Base-by-base conservation (phyloP, 2,797 vertebrate species). In the Aeoliscus strigatus region DNA sequence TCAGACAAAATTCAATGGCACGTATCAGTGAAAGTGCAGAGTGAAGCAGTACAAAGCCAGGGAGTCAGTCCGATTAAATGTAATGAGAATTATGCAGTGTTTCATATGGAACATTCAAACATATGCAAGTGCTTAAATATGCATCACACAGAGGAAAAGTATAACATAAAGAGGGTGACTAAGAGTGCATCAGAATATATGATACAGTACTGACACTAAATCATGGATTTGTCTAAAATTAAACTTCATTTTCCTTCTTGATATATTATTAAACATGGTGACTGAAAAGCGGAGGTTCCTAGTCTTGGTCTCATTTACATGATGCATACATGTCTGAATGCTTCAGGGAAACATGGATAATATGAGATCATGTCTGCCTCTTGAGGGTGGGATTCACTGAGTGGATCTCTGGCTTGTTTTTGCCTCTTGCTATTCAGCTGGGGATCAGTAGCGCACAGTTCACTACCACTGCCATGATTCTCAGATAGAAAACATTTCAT, bases 251-350 rank as follows among this genome's bases (percentile, higher is more conserved):
- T 55, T 34, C 56, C 46, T 66, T 28, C 65, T 45, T 66, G 60
- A 83, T 89, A 52, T 75, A 88, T 88, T 84, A 88, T 86, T 89
- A 66, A 88, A 60, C 44, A 39, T 21, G n/a, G 51, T 36, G 69
- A 66, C 59, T 73, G 72, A 71, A 80, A 81, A 69, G 41, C 45
- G 21, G 68, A 54, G 51, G 55, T 78, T 66, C 49, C 23, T 12
- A 17, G 62, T 61, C 47, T 63, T 60, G 56, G 44, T 73, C 62
- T 79, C 66, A 60, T 58, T 73, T 75, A 80, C 71, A 73, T 71
- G 66, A 74, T 73, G 70, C 64, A 67, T 64, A 54, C 70, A 66
- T 60, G 62, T 51, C 70, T 79, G 70, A 58, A 77, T 76, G 79
- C 80, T 85, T 69, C 9, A 12, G 72, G 70, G 54, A 79, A 79